Conservation (phyloP, 2,888 invertebrate species). For the Aricia artaxerxes region DNA sequence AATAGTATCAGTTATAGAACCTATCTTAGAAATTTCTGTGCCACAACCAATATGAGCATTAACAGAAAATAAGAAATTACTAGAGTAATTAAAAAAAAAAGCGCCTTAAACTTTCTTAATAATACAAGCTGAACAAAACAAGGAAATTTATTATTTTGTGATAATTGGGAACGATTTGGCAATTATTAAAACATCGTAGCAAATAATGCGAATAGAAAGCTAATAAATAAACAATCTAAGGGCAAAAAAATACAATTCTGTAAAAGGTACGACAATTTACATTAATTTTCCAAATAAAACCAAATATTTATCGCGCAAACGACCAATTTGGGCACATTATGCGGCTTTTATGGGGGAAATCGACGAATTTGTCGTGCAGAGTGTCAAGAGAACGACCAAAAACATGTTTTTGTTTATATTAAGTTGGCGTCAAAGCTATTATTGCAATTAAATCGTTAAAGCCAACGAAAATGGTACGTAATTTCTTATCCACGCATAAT, state of each 20-base stretch:
- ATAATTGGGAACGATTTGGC: background rate
- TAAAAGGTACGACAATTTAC: background rate
- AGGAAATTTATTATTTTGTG: background rate
- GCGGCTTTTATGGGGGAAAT: slow-evolving; percentile 28
- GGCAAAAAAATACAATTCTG: slow-evolving; percentile 20
- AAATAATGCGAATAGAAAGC: slow-evolving; percentile 10
- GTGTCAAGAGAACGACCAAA: slow-evolving; percentile 15
- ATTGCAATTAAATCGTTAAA: slow-evolving; percentile 26
- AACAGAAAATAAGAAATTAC: background rate
- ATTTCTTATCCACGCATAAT: slow-evolving; percentile 27
- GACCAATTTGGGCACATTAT: background rate
- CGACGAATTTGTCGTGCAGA: slow-evolving; percentile 4
- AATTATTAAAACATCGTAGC: background rate
- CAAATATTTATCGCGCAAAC: background rate
- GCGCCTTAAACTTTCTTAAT: background rate
- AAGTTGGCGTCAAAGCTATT: slow-evolving; percentile 29
- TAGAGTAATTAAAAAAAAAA: background rate
- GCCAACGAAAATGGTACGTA: slow-evolving; percentile 9
- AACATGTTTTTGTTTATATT: slow-evolving; percentile 28
- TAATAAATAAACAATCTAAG: slow-evolving; percentile 13
- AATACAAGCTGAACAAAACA: background rate
- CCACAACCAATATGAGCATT: background rate
- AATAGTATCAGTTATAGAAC: too few relatives aligned
- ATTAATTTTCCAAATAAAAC: slow-evolving; percentile 5
- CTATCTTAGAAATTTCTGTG: background rate